Evolutionary conservation across 2,888 invertebrate genomes (phyloP), one percentile per base, ranked within the genome.

Genomic region (Andrena camellia): DNA sequence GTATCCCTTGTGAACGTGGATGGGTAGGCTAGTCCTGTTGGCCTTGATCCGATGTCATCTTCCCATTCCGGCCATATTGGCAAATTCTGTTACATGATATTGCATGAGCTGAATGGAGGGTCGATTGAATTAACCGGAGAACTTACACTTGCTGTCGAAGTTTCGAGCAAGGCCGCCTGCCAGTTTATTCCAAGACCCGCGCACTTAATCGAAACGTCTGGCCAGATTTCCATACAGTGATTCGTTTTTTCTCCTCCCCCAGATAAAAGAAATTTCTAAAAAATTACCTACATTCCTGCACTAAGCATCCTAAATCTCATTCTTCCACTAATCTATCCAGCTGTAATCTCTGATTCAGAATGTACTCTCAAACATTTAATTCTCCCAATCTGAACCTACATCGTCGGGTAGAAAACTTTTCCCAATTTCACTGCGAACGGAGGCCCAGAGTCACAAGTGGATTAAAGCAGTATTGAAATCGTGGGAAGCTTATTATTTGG

Each of bases 41-140:
- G 33, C 80, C 82, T 76, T 77, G 77, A 83, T 77, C 71, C 73
- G 72, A 62, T 68, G 81, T 83, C 81, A 81, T 77, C 83, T 77
- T 81, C 77, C 83, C 62, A 73, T 81, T 81, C 72, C 72, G 69
- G 66, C 52, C 69, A 69, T 81, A 77, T 82, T 77, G 82, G 78
- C 70, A 75, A 78, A 78, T 62, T 78, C 63, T 77, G 73, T 83
- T 83, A 83, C 78, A 59, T 23, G 70, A 73, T 83, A 83, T 82
- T 48, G 70, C 73, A 74, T 57, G 70, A 31, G 57, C 74, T 63
- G 82, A 78, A 81, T 82, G 57, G 71, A 70, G 70, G 82, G 78
- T 74, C 82, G 79, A 83, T 78, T 75, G 74, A 82, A 82, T 83
- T 83, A 83, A 74, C 57, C 59, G 62, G 63, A 20, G 77, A 78